Evolutionary conservation across 2,888 invertebrate species (phyloP), one percentile per base, ranked within the genome.

Genomic region (Diaperis boleti): DNA sequence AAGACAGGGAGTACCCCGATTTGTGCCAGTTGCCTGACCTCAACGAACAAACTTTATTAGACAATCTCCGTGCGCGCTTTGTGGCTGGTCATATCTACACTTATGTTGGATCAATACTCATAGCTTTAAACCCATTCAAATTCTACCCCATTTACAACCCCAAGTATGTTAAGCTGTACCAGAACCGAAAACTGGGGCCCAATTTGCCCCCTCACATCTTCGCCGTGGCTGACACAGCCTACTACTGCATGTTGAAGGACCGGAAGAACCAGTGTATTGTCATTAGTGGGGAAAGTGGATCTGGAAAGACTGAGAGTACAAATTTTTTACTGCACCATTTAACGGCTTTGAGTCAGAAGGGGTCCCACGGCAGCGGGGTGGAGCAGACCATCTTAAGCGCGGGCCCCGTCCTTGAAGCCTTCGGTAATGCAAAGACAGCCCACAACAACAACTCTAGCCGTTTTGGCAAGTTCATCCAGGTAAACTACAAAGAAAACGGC

Each of bases 81-180:
- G 89, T 89, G 60, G 92, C 92, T 72, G 95, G 95, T 44, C 94
- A 96, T 82, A 97, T 97, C 75, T 97, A 97, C 83, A 97, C 97
- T 6, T 96, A 96, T 76, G 96, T 96, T 69, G 96, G 96, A 54
- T 95, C 95, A 56, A 97, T 98, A 78, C 85, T 98, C 62, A 96
- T 98, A 76, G 96, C 97, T 50, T 91, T 97, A 68, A 97, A 97
- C 81, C 92, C 92, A 7, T 96, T 96, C 82, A 92, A 92, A 84
- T 96, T 96, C 82, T 95, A 95, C 82, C 96, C 97, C 14, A 97
- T 98, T 72, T 98, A 97, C 85, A 97, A 97, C 83, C 97, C 97
- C 42, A 97, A 96, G 83, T 96, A 96, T 84, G 96, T 96, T 70
- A 94, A 95, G 82, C 83, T 96, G 73, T 98, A 97, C 83, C 96